Percentiles rank a stretch among this genome's conserved stretches.
Conservation (phyloP, 2,113 vertebrate genomes). For the Cnemophilus loriae region DNA sequence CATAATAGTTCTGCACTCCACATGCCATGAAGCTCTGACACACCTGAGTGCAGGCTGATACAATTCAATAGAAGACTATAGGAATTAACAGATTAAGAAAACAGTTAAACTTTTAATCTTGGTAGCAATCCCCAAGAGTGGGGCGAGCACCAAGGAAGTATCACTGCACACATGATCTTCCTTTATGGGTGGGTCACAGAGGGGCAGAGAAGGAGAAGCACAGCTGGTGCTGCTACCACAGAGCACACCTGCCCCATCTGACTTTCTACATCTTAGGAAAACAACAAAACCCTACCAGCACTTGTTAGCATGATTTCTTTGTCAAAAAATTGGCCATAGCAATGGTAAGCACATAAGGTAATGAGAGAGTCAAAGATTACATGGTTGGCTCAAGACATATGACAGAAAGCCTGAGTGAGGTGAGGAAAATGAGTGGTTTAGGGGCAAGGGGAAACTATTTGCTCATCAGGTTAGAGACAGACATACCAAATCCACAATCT, state of each 20-base stretch:
- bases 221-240: not conserved
- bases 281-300: not conserved
- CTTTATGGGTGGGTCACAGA: not conserved
- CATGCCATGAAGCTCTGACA: not conserved
- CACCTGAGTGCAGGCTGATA: not conserved
- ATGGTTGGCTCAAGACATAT: not conserved
- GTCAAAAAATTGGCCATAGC: not conserved
- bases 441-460: not conserved
- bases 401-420: not conserved
- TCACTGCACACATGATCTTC: not conserved
- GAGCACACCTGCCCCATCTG: not conserved
- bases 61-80: not conserved
- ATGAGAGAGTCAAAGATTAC: not conserved
- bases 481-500: not conserved
- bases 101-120: not conserved
- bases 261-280: not conserved
- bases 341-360: not conserved
- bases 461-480: not conserved
- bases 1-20: not conserved
- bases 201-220: not conserved
- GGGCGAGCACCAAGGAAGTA: not conserved
- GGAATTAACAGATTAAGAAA: not conserved
- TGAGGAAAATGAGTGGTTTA: not conserved
- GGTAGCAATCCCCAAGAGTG: not conserved
- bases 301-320: not conserved